phyloP scores from a whole-genome alignment of 2,113 vertebrate genomes.

The Coptodon bakossiorum region DNA sequence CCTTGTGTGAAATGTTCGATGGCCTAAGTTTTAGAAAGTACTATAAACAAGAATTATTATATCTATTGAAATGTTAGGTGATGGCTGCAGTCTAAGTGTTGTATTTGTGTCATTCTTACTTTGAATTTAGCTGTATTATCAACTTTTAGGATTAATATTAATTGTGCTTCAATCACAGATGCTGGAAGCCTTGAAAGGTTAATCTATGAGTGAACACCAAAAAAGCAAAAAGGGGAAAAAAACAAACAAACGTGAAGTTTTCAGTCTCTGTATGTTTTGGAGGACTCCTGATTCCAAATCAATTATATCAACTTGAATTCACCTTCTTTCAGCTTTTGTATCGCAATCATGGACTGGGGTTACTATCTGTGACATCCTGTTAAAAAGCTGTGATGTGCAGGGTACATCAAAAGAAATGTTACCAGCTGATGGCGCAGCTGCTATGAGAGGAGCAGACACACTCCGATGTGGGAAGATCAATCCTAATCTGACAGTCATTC shows the following conservation, averaged over 20 bases:
- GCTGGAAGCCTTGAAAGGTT: neutral
- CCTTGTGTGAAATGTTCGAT: neutral
- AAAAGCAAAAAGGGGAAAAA: neutral
- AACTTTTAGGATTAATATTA: neutral
- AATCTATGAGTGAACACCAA: neutral
- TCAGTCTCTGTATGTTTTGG: neutral
- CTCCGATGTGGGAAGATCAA: neutral
- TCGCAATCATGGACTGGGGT: neutral
- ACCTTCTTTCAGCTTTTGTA: neutral
- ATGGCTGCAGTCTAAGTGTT: neutral
- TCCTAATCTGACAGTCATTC: neutral
- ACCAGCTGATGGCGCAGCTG: neutral
- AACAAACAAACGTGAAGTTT: neutral
- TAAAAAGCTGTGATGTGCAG: neutral
- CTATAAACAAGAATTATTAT: neutral
- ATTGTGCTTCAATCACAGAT: neutral
- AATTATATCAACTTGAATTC: neutral
- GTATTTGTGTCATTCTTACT: neutral
- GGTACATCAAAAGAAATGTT: neutral
- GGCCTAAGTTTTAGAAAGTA: fast-evolving
- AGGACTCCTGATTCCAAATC: neutral
- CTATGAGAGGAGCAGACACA: neutral
- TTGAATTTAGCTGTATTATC: neutral
- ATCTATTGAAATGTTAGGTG: neutral
- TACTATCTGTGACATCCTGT: neutral